A percentile compares a stretch with the other conserved stretches of the same genome.
These are phyloP conservation scores for Borostomias antarcticus DNA, from an alignment of 2,797 vertebrate species.

Conservation along the genomic window DNA sequence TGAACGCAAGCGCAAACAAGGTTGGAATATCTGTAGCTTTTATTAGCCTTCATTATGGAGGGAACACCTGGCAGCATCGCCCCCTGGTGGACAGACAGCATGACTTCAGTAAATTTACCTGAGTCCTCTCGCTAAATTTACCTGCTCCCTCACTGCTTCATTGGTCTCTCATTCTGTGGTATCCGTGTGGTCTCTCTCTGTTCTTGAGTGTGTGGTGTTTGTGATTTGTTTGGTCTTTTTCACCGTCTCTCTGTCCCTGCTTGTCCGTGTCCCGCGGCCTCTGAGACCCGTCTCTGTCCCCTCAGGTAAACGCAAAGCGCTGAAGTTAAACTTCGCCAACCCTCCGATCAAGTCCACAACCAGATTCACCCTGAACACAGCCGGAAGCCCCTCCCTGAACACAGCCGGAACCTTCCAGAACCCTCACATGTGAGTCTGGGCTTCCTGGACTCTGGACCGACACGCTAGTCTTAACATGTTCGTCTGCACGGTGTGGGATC, in stretches of 20 bases:
- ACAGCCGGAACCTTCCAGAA: conserved; percentile 92
- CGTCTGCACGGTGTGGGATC: too few relatives aligned
- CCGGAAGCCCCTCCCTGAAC: conserved; percentile 86
- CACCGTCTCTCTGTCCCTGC: neutral
- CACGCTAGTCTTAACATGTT: too few relatives aligned
- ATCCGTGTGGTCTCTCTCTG: conserved; percentile 10
- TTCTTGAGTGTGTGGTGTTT: conserved; percentile 22
- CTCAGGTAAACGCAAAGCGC: conserved; percentile 98
- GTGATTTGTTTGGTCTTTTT: conserved; percentile 10
- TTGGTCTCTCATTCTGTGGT: conserved; percentile 23
- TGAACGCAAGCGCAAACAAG: too few relatives aligned
- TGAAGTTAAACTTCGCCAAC: conserved; percentile 99
- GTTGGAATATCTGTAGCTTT: too few relatives aligned
- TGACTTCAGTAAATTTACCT: conserved; percentile 26
- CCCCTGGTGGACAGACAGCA: conserved; percentile 33
- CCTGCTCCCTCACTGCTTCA: conserved; percentile 9
- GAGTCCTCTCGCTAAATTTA: conserved; percentile 15
- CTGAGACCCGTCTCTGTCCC: conserved; percentile 41
- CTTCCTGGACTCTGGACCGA: too few relatives aligned
- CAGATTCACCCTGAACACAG: conserved; percentile 92
- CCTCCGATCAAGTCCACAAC: conserved; percentile 93
- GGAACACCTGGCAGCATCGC: neutral
- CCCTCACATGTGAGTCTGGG: conserved; percentile 94
- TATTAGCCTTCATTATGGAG: too few relatives aligned
- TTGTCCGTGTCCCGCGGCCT: neutral